Evolutionary conservation across 92 coral and sea anemone genomes (phyloP).

Genomic region (Palythoa heliodiscus): DNA sequence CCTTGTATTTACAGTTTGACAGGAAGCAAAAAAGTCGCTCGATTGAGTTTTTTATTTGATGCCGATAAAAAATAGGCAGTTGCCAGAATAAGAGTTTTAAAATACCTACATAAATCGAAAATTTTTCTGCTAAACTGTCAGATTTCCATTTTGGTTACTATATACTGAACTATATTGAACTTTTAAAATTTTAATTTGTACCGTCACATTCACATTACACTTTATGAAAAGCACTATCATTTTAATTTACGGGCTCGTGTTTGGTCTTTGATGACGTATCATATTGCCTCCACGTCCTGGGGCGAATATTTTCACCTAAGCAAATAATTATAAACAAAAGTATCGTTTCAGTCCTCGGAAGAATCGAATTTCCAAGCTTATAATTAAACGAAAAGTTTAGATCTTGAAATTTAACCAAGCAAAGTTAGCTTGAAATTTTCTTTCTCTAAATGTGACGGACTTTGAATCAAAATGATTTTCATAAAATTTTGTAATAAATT

Average conservation of each 20-base stretch:
- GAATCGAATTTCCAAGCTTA: slow-evolving; percentile 17
- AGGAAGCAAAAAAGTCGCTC: too few species aligned
- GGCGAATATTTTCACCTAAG: slow-evolving; percentile 6
- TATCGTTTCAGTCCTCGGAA: slow-evolving; percentile 9
- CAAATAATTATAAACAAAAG: slow-evolving; percentile 10
- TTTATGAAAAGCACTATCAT: background rate
- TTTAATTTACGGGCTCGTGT: slow-evolving; percentile 23
- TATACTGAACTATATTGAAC: background rate
- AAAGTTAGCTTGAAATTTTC: background rate
- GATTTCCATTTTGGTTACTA: background rate
- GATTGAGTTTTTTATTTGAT: too few species aligned
- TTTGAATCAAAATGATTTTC: background rate
- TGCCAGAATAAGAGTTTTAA: background rate
- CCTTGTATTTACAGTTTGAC: too few species aligned
- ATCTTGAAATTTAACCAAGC: background rate
- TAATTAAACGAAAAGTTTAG: background rate
- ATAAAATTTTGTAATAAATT: slow-evolving; percentile 3
- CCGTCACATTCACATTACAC: slow-evolving; percentile 5
- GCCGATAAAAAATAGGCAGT: background rate
- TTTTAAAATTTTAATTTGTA: background rate
- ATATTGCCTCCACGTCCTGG: slow-evolving; percentile 1
- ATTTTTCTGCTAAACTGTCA: background rate
- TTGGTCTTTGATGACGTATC: slow-evolving; percentile 16
- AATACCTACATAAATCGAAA: background rate
- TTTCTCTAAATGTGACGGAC: background rate